These are phyloP conservation scores for Mareca penelope DNA, from an alignment of 2,797 vertebrate genomes.

Conservation along the genomic window DNA sequence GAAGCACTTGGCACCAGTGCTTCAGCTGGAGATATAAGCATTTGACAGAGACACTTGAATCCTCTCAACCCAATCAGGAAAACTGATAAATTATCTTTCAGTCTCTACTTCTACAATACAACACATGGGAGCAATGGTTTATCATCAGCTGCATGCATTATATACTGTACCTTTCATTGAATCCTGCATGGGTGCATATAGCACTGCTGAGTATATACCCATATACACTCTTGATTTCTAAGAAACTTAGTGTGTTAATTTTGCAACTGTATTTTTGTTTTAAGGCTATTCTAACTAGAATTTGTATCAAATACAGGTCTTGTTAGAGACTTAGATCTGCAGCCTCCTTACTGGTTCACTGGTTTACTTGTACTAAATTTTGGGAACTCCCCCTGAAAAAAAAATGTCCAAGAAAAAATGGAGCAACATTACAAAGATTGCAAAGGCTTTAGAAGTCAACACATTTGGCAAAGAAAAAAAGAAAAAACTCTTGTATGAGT, in stretches of 20 bases:
- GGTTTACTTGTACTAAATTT: not conserved
- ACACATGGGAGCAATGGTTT: not conserved
- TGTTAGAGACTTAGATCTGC: not conserved
- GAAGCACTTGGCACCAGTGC: not conserved
- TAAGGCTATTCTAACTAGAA: not conserved
- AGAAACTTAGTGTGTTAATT: not conserved
- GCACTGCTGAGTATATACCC: not conserved
- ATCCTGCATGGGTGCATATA: not conserved
- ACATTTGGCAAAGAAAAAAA: not conserved
- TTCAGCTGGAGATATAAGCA: not conserved
- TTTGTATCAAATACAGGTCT: not conserved
- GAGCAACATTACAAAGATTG: not conserved
- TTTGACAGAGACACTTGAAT: constrained; percentile 16
- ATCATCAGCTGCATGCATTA: not conserved
- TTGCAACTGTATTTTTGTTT: not conserved
- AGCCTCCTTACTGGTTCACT: not conserved
- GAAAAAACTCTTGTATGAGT: not conserved
- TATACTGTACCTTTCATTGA: not conserved
- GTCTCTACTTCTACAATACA: not conserved
- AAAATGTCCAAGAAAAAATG: not conserved
- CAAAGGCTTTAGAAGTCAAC: not conserved
- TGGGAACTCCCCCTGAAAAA: not conserved
- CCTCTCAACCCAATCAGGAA: constrained; percentile 23
- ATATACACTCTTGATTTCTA: not conserved
- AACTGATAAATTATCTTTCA: constrained; percentile 34